Percentiles rank a stretch among this genome's conserved stretches.
Evolutionary conservation across 2,797 vertebrate genomes (phyloP).

Genomic region (Muscicapa comitata): DNA sequence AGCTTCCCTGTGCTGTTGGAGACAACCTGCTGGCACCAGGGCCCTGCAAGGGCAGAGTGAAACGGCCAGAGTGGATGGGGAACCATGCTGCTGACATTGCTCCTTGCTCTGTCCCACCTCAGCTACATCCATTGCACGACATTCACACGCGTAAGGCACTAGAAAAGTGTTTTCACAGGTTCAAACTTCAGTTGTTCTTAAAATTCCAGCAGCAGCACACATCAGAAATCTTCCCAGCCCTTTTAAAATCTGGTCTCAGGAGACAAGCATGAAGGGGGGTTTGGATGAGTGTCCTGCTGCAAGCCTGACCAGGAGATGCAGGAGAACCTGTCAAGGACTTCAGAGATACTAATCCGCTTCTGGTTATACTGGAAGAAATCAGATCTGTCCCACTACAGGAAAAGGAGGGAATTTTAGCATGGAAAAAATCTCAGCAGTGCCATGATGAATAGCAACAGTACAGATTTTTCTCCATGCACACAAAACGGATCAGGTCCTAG

Average conservation of each 20-base stretch:
- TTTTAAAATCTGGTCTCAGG: not conserved
- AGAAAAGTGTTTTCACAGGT: not conserved
- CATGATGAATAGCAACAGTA: not conserved
- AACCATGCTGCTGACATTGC: not conserved
- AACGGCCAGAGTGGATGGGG: accelerated
- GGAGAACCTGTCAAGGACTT: not conserved
- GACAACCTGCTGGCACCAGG: not conserved
- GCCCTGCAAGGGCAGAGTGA: accelerated
- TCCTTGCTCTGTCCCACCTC: not conserved
- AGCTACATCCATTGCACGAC: not conserved
- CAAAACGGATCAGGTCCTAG: not conserved
- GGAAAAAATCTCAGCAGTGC: not conserved
- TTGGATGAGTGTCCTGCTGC: not conserved
- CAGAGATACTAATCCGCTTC: not conserved
- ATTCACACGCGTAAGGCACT: conserved; percentile 40
- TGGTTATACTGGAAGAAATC: not conserved
- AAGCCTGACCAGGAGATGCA: not conserved
- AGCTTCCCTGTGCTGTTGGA: not conserved
- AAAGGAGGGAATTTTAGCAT: not conserved
- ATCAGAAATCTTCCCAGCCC: not conserved
- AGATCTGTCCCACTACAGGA: accelerated
- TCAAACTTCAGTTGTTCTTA: not conserved
- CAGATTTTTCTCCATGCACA: not conserved
- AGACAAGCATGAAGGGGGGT: not conserved
- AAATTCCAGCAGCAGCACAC: accelerated